Evolutionary conservation across 2,888 invertebrate genomes (phyloP), one percentile per base, ranked within the genome.

Genomic region (Heliconius sara): DNA sequence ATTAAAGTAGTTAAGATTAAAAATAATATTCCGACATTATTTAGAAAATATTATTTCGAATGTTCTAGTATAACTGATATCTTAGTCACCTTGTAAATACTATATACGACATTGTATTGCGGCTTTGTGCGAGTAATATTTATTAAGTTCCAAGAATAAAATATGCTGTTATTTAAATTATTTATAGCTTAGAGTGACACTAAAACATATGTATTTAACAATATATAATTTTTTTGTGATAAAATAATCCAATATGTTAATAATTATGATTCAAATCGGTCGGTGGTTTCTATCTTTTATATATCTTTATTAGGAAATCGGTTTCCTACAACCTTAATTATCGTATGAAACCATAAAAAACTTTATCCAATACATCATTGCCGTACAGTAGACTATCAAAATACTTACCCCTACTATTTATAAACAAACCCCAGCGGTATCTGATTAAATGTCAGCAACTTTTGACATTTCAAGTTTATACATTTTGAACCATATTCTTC

Each of bases 401-500:
- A 75, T 63, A 27, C 43, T 34, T 65, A 66, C 19, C 60, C 65
- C 27, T 47, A 71, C 65, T 78, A 75, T 78, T 63, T 66, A 75
- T 72, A 78, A 78, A 74, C 71, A 79, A 81, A 82, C 77, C 75
- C 81, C 76, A 65, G 47, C 68, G 47, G 70, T 81, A 79, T 82
- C 81, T 79, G 79, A 82, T 81, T 81, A 82, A 82, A 82, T 81
- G 79, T 81, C 82, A 82, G 79, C 77, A 76, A 78, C 63, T 82
- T 82, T 79, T 78, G 70, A 47, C 75, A 25, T 66, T 65, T 25
- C 13, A 16, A n/a, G 10, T 16, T 25, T 13, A 43, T 47, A 9
- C 5, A 67, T 76, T 76, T 74, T 66, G 27, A 68, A 39, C 16
- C 52, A 22, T 81, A 78, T 0, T 0, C 0, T 0, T 57, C 1